Evolutionary conservation across 2,888 invertebrate genomes (phyloP), one percentile per base, ranked within the genome.

Genomic region (Machimus atricapillus): DNA sequence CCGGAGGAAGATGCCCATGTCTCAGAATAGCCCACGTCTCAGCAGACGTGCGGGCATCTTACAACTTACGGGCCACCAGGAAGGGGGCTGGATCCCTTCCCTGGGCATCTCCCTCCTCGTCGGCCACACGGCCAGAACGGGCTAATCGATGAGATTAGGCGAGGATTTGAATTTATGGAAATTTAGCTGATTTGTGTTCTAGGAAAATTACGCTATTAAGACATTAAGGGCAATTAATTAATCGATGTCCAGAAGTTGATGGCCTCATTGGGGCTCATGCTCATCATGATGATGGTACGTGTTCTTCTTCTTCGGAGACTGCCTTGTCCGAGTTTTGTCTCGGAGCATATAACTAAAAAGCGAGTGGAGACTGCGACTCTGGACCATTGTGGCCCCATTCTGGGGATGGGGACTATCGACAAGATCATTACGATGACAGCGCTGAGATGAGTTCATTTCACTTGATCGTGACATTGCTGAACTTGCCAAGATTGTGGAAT

Each of bases 211-310:
- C 85, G 43, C 78, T 85, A 85, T 87, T 87, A 85, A 87, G 79
- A 87, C 76, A 79, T 87, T 87, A 87, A 85, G 85, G 79, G 78
- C 85, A 87, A 87, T 87, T 87, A 87, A 87, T 87, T 87, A 87
- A 87, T 87, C 85, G 85, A 87, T 87, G 87, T 66, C 78, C 85
- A 85, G 52, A 52, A 79, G 87, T 83, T 77, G 83, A 83, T 83
- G 83, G 85, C 74, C 85, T 40, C 52, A 19, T 52, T 52, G 52
- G 74, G 40, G 31, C 46, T 74, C 66, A 37, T 82, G 82, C 66
- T 58, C 82, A 34, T 56, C 79, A 43, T 43, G 56, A 19, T 40
- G n/a, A 16, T 56, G 7, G 56, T 56, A 27, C 46, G 1, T 14
- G 19, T 43, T 43, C 43, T 43, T 46, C 56, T 6, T 34, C 40